Conservation (phyloP, 2,888 invertebrate species). For the Ochropleura plecta region DNA sequence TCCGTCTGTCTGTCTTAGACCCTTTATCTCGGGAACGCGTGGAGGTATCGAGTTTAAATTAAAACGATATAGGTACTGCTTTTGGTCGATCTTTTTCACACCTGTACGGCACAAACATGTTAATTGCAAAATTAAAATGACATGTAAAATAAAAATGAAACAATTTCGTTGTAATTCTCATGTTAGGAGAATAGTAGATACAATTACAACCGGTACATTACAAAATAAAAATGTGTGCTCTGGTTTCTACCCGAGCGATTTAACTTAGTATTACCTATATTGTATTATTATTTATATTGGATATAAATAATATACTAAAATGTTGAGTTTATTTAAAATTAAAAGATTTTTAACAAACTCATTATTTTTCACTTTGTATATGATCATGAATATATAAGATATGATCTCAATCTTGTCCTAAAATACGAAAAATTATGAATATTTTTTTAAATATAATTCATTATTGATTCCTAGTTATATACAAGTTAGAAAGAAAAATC, state of each 20-base stretch:
- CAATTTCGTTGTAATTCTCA: neutral
- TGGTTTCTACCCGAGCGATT: neutral
- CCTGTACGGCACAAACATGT: neutral
- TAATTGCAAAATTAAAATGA: neutral
- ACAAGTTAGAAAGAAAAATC: neutral
- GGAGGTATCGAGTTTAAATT: no score
- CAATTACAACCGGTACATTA: neutral
- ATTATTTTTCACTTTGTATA: neutral
- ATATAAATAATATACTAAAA: no score
- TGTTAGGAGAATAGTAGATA: neutral
- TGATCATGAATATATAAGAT: no score
- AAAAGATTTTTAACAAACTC: neutral
- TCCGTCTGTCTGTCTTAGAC: no score
- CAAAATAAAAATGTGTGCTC: neutral
- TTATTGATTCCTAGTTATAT: neutral
- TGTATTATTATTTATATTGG: no score
- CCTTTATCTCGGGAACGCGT: no score
- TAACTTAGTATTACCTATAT: neutral
- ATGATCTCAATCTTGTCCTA: no score
- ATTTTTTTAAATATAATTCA: no score
- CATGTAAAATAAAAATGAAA: neutral
- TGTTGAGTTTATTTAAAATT: no score
- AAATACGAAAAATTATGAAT: no score
- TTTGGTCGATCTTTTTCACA: no score
- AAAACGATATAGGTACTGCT: no score